Conservation (phyloP, 2,113 vertebrate genomes). For the Indicator indicator region DNA sequence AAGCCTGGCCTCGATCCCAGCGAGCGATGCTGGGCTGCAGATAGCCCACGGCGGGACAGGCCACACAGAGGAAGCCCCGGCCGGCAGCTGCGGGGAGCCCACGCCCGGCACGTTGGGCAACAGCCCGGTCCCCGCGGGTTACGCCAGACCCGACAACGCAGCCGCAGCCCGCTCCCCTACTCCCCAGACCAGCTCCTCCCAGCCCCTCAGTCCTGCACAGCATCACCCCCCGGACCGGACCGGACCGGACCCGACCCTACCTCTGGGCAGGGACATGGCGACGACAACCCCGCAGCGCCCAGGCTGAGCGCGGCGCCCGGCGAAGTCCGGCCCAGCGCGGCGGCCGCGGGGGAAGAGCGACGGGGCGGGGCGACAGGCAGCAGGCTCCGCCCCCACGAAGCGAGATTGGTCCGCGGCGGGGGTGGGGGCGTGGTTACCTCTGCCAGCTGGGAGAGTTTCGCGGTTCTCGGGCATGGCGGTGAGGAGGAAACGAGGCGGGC, state of each 20-base stretch:
- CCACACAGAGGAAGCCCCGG: not conserved
- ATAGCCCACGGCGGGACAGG: not conserved
- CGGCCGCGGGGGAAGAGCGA: not conserved
- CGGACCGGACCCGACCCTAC: not conserved
- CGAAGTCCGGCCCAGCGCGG: not conserved
- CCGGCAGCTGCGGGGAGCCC: not conserved
- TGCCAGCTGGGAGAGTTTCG: not conserved
- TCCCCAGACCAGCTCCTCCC: not conserved
- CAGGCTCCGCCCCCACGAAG: not conserved
- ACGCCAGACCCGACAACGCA: not conserved
- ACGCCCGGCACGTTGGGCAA: not conserved
- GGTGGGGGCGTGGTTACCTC: not conserved
- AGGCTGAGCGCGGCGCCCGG: not conserved
- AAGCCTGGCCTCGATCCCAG: not conserved
- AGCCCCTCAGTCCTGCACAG: not conserved
- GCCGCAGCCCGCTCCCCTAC: not conserved
- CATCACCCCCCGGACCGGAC: not conserved
- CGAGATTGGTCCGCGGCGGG: not conserved
- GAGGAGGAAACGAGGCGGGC: not conserved
- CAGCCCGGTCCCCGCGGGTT: not conserved
- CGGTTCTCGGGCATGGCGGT: not conserved
- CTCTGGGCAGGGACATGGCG: constrained; percentile 47
- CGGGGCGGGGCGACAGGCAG: not conserved
- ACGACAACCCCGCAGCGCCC: not conserved
- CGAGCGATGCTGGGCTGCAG: not conserved